Conservation (phyloP, 2,113 vertebrate genomes). For the Ceyx cyanopectus region DNA sequence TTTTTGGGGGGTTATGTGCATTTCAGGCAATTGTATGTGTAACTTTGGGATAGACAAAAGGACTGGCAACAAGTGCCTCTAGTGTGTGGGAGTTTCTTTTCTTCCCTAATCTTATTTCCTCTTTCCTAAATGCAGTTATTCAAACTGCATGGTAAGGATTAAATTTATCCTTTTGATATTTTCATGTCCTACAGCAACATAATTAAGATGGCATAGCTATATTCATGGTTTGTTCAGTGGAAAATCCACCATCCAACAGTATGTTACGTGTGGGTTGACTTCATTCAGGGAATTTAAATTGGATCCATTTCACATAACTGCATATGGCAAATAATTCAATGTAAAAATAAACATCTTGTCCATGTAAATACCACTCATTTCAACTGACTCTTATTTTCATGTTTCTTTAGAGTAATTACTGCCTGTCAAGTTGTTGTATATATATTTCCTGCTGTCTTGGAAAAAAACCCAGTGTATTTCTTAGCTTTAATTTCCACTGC, state of each 20-base stretch:
- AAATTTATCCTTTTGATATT: constrained; percentile 58
- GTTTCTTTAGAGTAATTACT: constrained; percentile 48
- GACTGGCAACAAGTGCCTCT: neutral
- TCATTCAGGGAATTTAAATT: constrained; percentile 48
- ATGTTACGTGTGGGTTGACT: constrained; percentile 29
- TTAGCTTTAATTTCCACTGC: constrained; percentile 15
- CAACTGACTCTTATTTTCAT: constrained; percentile 8
- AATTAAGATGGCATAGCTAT: constrained; percentile 43
- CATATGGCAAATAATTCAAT: constrained; percentile 58
- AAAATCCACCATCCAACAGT: constrained; percentile 44
- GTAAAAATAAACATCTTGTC: constrained; percentile 61
- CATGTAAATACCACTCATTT: constrained; percentile 55
- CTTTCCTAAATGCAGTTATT: neutral
- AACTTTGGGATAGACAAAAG: neutral
- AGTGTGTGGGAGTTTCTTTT: neutral
- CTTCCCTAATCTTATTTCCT: constrained; percentile 25
- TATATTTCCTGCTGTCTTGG: constrained; percentile 27
- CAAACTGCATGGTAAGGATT: constrained; percentile 1
- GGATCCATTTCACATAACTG: constrained; percentile 64
- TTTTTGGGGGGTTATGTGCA: neutral
- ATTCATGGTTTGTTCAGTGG: constrained; percentile 18
- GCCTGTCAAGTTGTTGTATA: constrained; percentile 40
- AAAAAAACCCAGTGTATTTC: neutral
- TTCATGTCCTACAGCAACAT: constrained; percentile 32
- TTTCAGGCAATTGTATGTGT: neutral